These are phyloP conservation scores for Macropodus opercularis DNA, from an alignment of 2,797 vertebrate species.

Conservation along the genomic window DNA sequence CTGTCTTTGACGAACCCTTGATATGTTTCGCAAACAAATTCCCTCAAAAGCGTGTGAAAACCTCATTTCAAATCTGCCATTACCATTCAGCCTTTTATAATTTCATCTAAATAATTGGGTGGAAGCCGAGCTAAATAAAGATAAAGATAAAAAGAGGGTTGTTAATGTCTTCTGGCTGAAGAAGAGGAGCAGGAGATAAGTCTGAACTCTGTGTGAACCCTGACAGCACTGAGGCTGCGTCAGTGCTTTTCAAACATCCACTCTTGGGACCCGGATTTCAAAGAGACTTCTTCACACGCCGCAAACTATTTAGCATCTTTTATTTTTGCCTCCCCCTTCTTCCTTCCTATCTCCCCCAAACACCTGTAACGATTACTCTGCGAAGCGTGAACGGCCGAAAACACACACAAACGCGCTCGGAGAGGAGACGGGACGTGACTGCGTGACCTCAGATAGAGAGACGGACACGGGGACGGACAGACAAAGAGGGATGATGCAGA, in stretches of 20 bases:
- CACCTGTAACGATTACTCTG: conserved; percentile 50
- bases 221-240: conserved; percentile 16
- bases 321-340: conserved; percentile 18
- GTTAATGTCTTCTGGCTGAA: conserved; percentile 43
- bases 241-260: conserved; percentile 25
- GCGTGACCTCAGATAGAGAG: conserved; percentile 32
- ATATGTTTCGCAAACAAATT: background rate
- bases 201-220: conserved; percentile 66
- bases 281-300: conserved; percentile 40
- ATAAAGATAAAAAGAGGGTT: conserved; percentile 32
- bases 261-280: conserved; percentile 40
- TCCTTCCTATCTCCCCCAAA: conserved; percentile 46
- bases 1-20: background rate
- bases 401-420: background rate
- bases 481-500: conserved; percentile 16
- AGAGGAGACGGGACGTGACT: conserved; percentile 19
- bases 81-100: conserved; percentile 6
- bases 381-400: conserved; percentile 3
- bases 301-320: conserved; percentile 53
- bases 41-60: conserved; percentile 1
- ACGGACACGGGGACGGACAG: conserved; percentile 3
- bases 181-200: conserved; percentile 37
- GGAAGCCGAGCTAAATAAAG: conserved; percentile 1
- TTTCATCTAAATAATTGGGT: conserved; percentile 30
- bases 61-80: background rate